Percentiles rank a stretch among this genome's conserved stretches.
These are phyloP conservation scores for Cuniculus paca DNA, from an alignment of 2,797 vertebrate genomes.

Conservation along the genomic window DNA sequence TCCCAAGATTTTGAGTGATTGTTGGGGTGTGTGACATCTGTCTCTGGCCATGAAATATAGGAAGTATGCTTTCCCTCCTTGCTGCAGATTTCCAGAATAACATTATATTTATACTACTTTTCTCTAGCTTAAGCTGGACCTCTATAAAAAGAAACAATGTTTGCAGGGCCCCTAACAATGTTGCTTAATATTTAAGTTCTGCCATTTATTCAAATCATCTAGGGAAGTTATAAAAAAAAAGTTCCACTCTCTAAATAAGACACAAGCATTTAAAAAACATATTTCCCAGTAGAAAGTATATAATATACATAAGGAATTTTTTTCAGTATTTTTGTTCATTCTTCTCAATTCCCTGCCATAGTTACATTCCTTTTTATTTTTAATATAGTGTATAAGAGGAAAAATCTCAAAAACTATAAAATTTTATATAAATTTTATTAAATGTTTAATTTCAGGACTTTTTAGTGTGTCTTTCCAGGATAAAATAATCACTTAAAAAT, in stretches of 20 bases:
- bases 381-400: neutral
- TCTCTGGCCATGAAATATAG: conserved; percentile 84
- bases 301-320: neutral
- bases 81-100: conserved; percentile 71
- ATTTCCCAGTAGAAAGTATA: conserved; percentile 42
- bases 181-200: conserved; percentile 39
- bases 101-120: conserved; percentile 28
- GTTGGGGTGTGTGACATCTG: conserved; percentile 87
- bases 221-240: neutral
- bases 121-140: neutral
- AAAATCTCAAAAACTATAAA: neutral
- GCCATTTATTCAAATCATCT: neutral
- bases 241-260: neutral
- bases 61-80: conserved; percentile 51
- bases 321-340: neutral
- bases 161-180: conserved; percentile 31
- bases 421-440: neutral
- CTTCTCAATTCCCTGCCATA: neutral
- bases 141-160: neutral
- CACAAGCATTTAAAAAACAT: neutral
- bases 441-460: conserved; percentile 10
- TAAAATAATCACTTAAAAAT: conserved; percentile 56
- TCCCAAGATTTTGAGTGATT: conserved; percentile 88
- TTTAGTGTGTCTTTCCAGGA: neutral
- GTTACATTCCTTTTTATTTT: conserved; percentile 37